Base-by-base conservation (phyloP, 1,140 invertebrate species). In the Aleiodes sp. region DNA sequence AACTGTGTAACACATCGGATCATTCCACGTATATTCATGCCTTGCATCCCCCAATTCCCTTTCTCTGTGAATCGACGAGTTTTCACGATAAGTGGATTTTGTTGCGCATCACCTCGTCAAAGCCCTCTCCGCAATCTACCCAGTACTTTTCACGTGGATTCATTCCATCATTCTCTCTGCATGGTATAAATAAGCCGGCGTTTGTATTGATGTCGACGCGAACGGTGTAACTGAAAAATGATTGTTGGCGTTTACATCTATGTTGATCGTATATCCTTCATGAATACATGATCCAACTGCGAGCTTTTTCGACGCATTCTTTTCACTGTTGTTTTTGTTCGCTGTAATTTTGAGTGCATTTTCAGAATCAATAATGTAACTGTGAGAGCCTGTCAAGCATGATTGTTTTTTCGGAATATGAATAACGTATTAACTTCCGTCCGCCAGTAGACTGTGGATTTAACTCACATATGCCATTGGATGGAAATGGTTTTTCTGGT, bases 31-130 rank as follows among this genome's bases (percentile, higher is more conserved):
- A 28, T 31, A 29, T 35, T 10, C 26, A 35, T 43, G n/a, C 29
- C 19, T 28, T 28, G n/a, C 14, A 12, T 10, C 19, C 21, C 33
- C 10, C 26, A 19, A 9, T 26, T 37, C 9, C 24, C 39, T n/a
- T n/a, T n/a, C n/a, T 26, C 12, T 61, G 19, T 29, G 41, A 28
- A 56, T 52, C 31, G 41, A 28, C n/a, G 57, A 35, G 59, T 61
- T 68, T 61, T n/a, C 39, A 62, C 26, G 28, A 43, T 68, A 68
- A 68, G 57, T 62, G 66, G 59, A 68, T 68, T 68, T 68, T 26
- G 59, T 43, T 35, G 39, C 59, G 65, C 52, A 67, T 67, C 65
- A 61, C 65, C 41, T 68, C 57, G 57, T 68, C 66, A 68, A 68
- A 68, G 66, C 59, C 12, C 41, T 35, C 56, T 52, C 63, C 39